phyloP scores from a whole-genome alignment of 2,888 invertebrate species.

The Andrena haemorrhoa region DNA sequence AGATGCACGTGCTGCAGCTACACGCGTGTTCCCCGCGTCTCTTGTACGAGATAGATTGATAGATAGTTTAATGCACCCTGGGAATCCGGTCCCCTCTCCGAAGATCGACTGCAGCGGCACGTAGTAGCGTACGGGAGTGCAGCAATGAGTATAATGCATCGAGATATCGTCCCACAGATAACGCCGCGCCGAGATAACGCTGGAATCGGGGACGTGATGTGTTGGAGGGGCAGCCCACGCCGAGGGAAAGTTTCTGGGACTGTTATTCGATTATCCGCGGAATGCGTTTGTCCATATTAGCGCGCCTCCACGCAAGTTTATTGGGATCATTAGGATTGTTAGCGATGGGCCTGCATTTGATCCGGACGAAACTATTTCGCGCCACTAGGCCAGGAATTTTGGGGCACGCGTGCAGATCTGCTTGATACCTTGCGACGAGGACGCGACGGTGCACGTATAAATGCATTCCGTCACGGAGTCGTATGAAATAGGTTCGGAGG shows the following conservation, averaged over 20 bases:
- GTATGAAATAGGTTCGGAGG: no score
- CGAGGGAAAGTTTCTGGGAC: conserved; percentile 5
- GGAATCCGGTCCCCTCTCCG: conserved; percentile 59
- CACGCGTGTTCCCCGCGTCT: conserved; percentile 55
- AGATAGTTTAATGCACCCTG: conserved; percentile 74
- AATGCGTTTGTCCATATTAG: background rate
- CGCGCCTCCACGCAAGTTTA: background rate
- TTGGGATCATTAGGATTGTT: conserved; percentile 10
- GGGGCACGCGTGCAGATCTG: no score
- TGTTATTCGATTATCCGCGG: conserved; percentile 9
- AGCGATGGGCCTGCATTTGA: background rate
- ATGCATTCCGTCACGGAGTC: no score
- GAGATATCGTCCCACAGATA: conserved; percentile 59
- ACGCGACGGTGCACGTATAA: no score
- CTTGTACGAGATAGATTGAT: conserved; percentile 71
- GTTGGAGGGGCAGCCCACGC: background rate
- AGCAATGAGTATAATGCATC: conserved; percentile 53
- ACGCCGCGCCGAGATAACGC: conserved; percentile 44
- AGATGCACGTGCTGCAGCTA: conserved; percentile 58
- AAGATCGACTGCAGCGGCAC: conserved; percentile 56
- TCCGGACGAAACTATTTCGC: no score
- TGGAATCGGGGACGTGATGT: conserved; percentile 48
- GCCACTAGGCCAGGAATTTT: no score
- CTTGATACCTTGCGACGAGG: no score
- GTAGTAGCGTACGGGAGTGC: conserved; percentile 52